A percentile compares a stretch with the other conserved stretches of the same genome.
Conservation (phyloP, 2,888 invertebrate genomes). For the Anthrax anthrax region DNA sequence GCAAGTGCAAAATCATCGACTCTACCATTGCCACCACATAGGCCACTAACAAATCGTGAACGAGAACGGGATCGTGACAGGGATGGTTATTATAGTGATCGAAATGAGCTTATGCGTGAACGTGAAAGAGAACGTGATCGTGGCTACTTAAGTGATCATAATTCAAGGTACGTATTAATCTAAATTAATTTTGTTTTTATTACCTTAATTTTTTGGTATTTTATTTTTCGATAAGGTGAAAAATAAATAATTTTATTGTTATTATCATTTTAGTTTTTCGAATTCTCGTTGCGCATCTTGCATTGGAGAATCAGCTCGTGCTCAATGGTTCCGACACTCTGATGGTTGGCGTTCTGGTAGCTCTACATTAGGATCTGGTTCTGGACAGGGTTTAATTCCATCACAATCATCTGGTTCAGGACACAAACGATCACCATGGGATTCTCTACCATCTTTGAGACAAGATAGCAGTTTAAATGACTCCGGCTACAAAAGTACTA, state of each 20-base stretch:
- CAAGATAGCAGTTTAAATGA: conserved; percentile 78
- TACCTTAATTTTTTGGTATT: too few relatives aligned
- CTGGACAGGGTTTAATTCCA: conserved; percentile 38
- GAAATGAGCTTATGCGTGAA: conserved; percentile 67
- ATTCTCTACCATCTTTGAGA: conserved; percentile 69
- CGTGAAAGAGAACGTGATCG: conserved; percentile 58
- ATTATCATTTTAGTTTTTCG: conserved; percentile 36
- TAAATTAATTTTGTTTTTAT: neutral
- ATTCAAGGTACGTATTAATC: conserved; percentile 43
- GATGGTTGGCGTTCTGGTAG: conserved; percentile 74
- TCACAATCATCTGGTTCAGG: conserved; percentile 32
- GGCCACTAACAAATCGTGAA: conserved; percentile 43
- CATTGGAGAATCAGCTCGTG: conserved; percentile 77
- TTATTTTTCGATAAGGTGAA: too few relatives aligned
- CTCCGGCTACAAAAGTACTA: conserved; percentile 72
- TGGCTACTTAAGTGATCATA: conserved; percentile 65
- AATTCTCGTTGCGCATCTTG: conserved; percentile 68
- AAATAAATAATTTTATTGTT: too few relatives aligned
- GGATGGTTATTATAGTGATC: conserved; percentile 79
- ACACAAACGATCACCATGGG: conserved; percentile 74
- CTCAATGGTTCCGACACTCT: conserved; percentile 81
- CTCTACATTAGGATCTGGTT: conserved; percentile 49
- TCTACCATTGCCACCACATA: conserved; percentile 61
- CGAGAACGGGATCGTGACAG: conserved; percentile 49
- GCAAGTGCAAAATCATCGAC: conserved; percentile 72